Evolutionary conservation across 2,888 invertebrate species (phyloP), one percentile per base, ranked within the genome.

Genomic region (Drepana falcataria): DNA sequence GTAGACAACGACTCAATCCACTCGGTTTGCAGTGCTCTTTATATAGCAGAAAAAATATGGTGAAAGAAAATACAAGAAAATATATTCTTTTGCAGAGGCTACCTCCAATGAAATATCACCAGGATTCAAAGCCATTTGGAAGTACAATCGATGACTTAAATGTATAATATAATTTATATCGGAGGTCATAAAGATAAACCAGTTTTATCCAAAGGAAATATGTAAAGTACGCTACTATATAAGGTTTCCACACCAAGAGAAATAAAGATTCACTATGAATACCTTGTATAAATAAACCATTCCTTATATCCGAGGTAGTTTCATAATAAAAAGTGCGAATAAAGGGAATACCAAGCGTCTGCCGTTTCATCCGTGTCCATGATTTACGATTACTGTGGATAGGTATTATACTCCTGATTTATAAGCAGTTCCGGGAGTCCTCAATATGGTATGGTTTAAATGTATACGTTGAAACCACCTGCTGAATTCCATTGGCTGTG

Each of bases 271-370:
- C 66, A 69, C 75, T 70, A 81, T 81, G 82, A 84, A 86, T 85
- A 81, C 77, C 6, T 81, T 83, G 83, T 83, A 87, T 88, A 87
- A 87, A 87, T 84, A 87, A 83, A 75, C 82, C 83, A 86, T 87
- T 79, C 63, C 75, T 82, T 81, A 82, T 75, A 76, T 75, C 75
- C 73, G 73, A 72, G 70, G 69, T 75, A 76, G 73, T 76, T 81
- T 78, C 78, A 72, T 74, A 65, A 83, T 83, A 85, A 85, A 87
- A 87, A 82, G 77, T 67, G 76, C 77, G 83, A 83, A 85, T 83
- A 85, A 77, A 77, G 74, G 68, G 73, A 77, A 79, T 73, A 70
- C 70, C 66, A 65, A 75, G 68, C 73, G 68, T 65, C 68, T 66
- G 69, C 71, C 73, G 71, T 80, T 81, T 79, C 79, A 85, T 81